phyloP scores from a whole-genome alignment of 2,888 invertebrate species.

The Drosophila heteroneura region DNA sequence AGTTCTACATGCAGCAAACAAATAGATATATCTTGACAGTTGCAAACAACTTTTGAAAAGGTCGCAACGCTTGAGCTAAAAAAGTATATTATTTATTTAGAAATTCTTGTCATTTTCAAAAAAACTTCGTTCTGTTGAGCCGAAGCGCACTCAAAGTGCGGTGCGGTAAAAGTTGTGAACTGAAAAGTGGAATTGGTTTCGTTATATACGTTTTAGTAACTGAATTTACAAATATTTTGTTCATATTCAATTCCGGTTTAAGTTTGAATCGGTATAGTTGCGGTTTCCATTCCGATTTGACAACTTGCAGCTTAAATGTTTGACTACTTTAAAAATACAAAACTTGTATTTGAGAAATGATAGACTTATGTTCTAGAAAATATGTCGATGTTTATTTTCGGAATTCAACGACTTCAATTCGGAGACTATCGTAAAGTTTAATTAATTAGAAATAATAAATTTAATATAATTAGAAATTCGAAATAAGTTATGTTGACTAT shows the following conservation, averaged over 20 bases:
- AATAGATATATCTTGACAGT: background rate
- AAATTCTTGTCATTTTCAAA: background rate
- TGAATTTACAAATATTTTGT: background rate
- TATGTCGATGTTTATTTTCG: too few relatives aligned
- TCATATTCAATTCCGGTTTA: background rate
- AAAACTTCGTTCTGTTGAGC: background rate
- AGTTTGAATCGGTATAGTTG: background rate
- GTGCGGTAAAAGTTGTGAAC: background rate
- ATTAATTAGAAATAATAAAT: too few relatives aligned
- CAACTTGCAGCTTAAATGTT: background rate
- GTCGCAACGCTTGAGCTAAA: background rate
- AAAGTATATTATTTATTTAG: background rate
- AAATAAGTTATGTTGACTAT: background rate
- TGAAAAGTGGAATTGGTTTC: background rate
- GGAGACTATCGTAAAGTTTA: too few relatives aligned
- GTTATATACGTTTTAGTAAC: background rate
- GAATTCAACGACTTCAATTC: too few relatives aligned
- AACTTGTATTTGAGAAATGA: background rate
- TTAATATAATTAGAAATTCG: too few relatives aligned
- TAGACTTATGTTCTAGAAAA: too few relatives aligned
- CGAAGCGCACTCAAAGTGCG: background rate
- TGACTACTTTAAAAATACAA: background rate
- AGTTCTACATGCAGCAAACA: conserved; percentile 4
- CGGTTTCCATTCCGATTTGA: background rate
- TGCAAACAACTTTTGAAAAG: background rate